Base-by-base conservation (phyloP, 2,888 invertebrate genomes). In the Cheilosia pagana region DNA sequence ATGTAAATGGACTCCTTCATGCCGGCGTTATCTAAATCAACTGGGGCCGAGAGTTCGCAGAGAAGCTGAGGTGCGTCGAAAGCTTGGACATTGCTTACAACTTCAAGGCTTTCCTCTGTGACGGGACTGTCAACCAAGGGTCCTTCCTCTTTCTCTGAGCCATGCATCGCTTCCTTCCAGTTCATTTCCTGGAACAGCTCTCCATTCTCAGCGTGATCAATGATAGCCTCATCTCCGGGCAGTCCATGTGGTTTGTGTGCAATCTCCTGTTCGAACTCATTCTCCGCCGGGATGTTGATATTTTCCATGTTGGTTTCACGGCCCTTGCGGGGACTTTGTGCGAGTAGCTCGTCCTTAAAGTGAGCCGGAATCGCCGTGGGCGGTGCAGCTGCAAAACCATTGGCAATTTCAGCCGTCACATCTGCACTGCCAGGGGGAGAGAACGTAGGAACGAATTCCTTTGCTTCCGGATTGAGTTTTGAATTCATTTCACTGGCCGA, bases 401-500 rank as follows among this genome's bases (percentile, higher is more conserved):
- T 81, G 10, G 63, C 12, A 8, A 81, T 53, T 31, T 83, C 75
- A 7, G 16, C 6, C 14, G 48, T 5, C 14, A 75, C 52, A 35
- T 83, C 75, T 12, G 25, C 12, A 52, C 70, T 4, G 14, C 31
- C 31, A 45, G 94, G 94, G 0, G 95, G 94, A 6, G 94, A 94
- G 81, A 89, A 89, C 16, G 87, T 88, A 3, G 91, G 91, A 77
- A 97, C 94, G 91, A 97, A 97, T 92, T 96, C 96, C n/a, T 95
- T 95, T 19, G 97, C 97, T 89, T 97, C 95, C 0, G 97, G 97
- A 93, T 97, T 97, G 87, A 97, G 91, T 79, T 95, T 96, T 52
- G 96, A 96, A 92, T 95, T 95, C 92, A 95, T 94, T 89, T 94
- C 94, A 60, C 74, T 75, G 12, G 74, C 83, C 43, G 70, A 83